These are phyloP conservation scores for Todiramphus chloris DNA, from an alignment of 2,113 vertebrate species.

Conservation along the genomic window DNA sequence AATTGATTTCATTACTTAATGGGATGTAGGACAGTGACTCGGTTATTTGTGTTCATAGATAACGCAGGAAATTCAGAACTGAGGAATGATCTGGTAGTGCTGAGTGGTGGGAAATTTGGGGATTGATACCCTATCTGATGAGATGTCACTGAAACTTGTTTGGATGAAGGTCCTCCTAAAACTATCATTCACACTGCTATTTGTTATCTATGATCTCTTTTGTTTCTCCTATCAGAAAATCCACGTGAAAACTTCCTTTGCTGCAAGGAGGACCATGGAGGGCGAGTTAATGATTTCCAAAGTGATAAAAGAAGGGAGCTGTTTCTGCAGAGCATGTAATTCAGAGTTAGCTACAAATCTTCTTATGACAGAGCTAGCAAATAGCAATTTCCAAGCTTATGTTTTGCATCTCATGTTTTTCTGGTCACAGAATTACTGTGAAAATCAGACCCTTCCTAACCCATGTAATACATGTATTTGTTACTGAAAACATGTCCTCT, in stretches of 20 bases:
- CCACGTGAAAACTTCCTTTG: conserved; percentile 50
- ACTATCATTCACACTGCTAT: neutral
- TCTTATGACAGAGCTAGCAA: conserved; percentile 51
- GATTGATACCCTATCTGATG: neutral
- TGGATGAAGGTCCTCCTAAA: neutral
- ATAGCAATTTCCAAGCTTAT: conserved; percentile 61
- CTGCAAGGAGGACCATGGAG: conserved; percentile 1
- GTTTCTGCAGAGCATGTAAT: conserved; percentile 58
- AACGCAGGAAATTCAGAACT: neutral
- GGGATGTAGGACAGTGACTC: neutral
- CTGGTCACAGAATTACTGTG: conserved; percentile 17
- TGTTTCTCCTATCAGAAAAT: conserved; percentile 58
- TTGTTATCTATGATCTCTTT: conserved; percentile 41
- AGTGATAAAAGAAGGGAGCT: conserved; percentile 49
- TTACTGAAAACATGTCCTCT: neutral
- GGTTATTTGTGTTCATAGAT: neutral
- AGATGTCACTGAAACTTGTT: neutral
- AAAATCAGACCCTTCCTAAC: neutral
- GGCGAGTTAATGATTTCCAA: conserved; percentile 71
- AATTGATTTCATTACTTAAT: neutral
- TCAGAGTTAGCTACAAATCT: conserved; percentile 54
- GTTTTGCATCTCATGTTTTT: conserved; percentile 28
- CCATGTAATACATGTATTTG: neutral
- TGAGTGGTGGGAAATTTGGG: neutral
- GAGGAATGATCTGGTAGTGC: neutral